Evolutionary conservation across 2,797 vertebrate species (phyloP).

Genomic region (Avahi laniger): DNA sequence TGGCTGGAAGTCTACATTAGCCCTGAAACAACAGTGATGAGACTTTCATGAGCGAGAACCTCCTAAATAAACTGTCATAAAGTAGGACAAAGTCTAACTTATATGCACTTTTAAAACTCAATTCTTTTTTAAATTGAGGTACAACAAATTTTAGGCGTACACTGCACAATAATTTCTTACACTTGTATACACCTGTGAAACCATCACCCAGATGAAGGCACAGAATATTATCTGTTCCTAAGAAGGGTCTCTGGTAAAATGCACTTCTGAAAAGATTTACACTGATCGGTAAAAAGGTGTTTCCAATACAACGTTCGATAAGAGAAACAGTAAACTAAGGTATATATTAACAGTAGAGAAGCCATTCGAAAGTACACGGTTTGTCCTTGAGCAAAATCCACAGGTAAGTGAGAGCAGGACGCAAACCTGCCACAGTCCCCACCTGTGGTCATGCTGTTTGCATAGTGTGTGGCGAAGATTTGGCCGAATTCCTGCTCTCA

Average conservation of each 20-base stretch:
- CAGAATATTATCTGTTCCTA: not conserved
- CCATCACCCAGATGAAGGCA: not conserved
- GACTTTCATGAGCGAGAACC: not conserved
- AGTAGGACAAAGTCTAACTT: not conserved
- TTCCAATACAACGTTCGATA: not conserved
- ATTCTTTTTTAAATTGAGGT: not conserved
- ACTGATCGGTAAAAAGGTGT: not conserved
- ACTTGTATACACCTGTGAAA: not conserved
- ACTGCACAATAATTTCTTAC: not conserved
- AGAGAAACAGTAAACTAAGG: not conserved
- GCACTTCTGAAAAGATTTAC: not conserved
- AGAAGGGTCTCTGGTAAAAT: not conserved
- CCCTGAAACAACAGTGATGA: not conserved
- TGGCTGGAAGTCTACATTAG: not conserved
- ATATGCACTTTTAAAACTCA: not conserved
- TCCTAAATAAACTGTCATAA: not conserved
- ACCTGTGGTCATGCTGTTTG: not conserved
- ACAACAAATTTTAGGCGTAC: not conserved
- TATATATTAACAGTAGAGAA: not conserved
- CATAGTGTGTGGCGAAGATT: not conserved
- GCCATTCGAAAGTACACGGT: not conserved
- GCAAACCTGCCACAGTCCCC: not conserved
- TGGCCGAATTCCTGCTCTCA: slow-evolving; percentile 31
- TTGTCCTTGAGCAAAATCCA: slow-evolving; percentile 6
- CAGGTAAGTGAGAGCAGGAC: not conserved